These are phyloP conservation scores for Pissodes strobi DNA, from an alignment of 1,140 invertebrate genomes.

Conservation along the genomic window DNA sequence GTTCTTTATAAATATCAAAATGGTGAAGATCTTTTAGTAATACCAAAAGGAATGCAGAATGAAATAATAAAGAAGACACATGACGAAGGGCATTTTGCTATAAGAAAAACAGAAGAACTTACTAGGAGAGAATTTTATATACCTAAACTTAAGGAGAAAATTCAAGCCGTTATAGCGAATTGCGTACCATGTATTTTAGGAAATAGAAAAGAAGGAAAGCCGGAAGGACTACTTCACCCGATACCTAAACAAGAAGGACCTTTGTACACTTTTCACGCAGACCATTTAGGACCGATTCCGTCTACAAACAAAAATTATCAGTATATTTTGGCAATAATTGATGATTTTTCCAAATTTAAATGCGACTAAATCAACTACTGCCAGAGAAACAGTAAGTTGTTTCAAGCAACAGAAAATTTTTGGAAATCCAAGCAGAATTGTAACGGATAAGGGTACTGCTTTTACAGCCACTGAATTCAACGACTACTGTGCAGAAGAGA, in stretches of 20 bases:
- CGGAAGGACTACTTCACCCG: constrained; percentile 48
- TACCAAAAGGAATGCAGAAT: constrained; percentile 31
- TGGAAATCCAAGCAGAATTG: constrained; percentile 51
- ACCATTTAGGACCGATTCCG: too few relatives aligned
- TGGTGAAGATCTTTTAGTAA: constrained; percentile 28
- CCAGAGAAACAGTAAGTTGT: constrained; percentile 42
- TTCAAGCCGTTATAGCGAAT: constrained; percentile 46
- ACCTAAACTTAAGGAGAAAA: constrained; percentile 45
- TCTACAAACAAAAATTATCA: too few relatives aligned
- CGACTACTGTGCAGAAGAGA: constrained; percentile 43
- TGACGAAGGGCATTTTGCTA: constrained; percentile 39
- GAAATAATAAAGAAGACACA: constrained; percentile 38
- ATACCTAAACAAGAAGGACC: constrained; percentile 42
- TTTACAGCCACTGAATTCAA: constrained; percentile 51
- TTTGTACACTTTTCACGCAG: constrained; percentile 47
- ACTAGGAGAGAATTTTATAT: constrained; percentile 55
- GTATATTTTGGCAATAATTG: constrained; percentile 54
- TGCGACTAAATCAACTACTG: constrained; percentile 47
- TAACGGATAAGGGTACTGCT: constrained; percentile 51
- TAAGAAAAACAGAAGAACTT: constrained; percentile 51
- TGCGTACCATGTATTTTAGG: constrained; percentile 55
- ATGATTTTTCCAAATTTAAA: constrained; percentile 56
- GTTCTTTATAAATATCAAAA: constrained; percentile 32
- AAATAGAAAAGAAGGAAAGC: constrained; percentile 54
- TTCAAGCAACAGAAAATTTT: constrained; percentile 40